phyloP scores from a whole-genome alignment of 2,888 invertebrate species.

The Nymphalis urticae region DNA sequence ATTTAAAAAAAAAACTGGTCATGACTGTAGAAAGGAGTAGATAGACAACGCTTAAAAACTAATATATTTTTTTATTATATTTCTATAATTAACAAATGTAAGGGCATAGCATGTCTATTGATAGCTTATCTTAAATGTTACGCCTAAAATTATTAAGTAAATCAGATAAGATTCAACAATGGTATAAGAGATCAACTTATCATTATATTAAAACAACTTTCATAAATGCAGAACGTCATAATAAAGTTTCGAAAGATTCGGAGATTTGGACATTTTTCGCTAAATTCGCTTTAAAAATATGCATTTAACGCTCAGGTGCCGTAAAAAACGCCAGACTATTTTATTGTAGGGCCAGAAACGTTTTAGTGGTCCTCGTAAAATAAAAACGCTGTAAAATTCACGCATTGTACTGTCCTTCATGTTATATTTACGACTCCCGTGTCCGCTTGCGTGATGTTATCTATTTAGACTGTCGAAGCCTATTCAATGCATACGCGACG shows the following conservation, averaged over 20 bases:
- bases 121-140: too few relatives aligned
- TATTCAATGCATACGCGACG: slow-evolving; percentile 22
- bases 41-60: too few relatives aligned
- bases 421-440: slow-evolving; percentile 58
- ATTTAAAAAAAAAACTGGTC: too few relatives aligned
- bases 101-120: too few relatives aligned
- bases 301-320: slow-evolving; percentile 61
- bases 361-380: slow-evolving; percentile 74
- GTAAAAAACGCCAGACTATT: slow-evolving; percentile 71
- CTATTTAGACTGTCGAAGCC: slow-evolving; percentile 33
- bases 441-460: slow-evolving; percentile 44
- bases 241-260: slow-evolving; percentile 27
- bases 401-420: slow-evolving; percentile 63
- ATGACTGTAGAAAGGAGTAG: too few relatives aligned
- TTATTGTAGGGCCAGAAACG: slow-evolving; percentile 70
- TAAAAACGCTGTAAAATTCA: slow-evolving; percentile 73
- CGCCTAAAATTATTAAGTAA: too few relatives aligned
- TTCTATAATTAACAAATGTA: too few relatives aligned
- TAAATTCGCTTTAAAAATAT: slow-evolving; percentile 67
- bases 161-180: too few relatives aligned
- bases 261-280: slow-evolving; percentile 31
- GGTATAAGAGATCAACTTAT: background rate
- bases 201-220: background rate
- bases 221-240: background rate
- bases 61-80: too few relatives aligned